Conservation (phyloP, 2,888 invertebrate species). For the Apeira syringaria region DNA sequence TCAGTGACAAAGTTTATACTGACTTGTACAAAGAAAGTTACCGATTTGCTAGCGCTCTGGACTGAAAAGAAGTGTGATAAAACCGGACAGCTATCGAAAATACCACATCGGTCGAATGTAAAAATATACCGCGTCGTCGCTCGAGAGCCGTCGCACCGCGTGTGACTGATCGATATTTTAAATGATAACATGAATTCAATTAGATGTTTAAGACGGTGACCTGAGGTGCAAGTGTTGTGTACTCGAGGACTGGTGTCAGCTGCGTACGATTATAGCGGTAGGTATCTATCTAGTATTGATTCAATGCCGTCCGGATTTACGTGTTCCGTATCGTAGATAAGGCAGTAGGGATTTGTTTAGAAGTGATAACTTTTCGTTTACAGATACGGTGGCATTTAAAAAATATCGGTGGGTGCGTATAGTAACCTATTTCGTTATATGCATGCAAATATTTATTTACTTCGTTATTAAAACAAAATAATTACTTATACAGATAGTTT, state of each 20-base stretch:
- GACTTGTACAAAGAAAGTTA: constrained; percentile 24
- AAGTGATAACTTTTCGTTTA: constrained; percentile 53
- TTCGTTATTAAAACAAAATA: no score
- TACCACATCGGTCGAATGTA: constrained; percentile 72
- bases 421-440: background rate
- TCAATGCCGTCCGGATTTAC: constrained; percentile 62
- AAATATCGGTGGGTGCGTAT: constrained; percentile 18
- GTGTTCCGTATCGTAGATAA: constrained; percentile 58
- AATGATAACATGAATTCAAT: constrained; percentile 83
- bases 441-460: constrained; percentile 13
- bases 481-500: no score
- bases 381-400: constrained; percentile 23
- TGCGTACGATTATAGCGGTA: constrained; percentile 30
- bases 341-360: constrained; percentile 67
- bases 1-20: constrained; percentile 57
- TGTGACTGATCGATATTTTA: constrained; percentile 83
- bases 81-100: constrained; percentile 58
- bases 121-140: constrained; percentile 78
- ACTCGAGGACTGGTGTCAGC: constrained; percentile 40
- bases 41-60: constrained; percentile 26
- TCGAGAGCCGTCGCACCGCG: constrained; percentile 69
- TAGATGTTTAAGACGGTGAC: constrained; percentile 72
- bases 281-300: constrained; percentile 60
- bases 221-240: constrained; percentile 52
- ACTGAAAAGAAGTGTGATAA: constrained; percentile 39